Evolutionary conservation across 2,797 vertebrate species (phyloP), one percentile per base, ranked within the genome.

Genomic region (Propithecus perrieri): DNA sequence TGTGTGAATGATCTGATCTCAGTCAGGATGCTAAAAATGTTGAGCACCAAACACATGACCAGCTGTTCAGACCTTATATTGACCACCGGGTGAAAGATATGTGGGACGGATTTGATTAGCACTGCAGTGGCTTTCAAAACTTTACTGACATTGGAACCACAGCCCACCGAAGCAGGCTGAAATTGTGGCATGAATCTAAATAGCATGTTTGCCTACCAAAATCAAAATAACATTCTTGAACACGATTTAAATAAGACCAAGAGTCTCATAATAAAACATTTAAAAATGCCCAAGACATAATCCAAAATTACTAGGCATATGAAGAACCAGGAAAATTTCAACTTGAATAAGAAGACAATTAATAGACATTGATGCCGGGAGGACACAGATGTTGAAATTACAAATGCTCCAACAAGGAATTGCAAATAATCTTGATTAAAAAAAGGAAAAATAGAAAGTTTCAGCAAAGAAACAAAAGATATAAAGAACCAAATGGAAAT

Each of bases 391-490:
- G 13, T 22, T 96, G 28, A 46, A 79, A 95, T 79, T 22, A 65
- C 35, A 91, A 85, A 95, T 63, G 63, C 28, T 85, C 53, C 55
- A 92, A 91, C 43, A 91, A 88, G 22, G n/a, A 85, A 83, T 22
- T n/a, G 14, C 13, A 14, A 89, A 88, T 2, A 72, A 22, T 72
- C 38, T 67, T 67, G 41, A 22, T 11, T 59, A 12, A n/a, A 83
- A 71, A 67, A 78, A 20, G 15, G 24, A 76, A 89, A 88, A 55
- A 75, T 4, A 41, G 22, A 79, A 79, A 57, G n/a, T 50, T 24
- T 85, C 35, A 90, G 67, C 38, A 81, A 91, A 88, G 28, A 88
- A 95, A 81, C 0, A 61, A 5, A 91, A 80, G n/a, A 71, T 43
- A 69, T 28, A 80, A 61, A 78, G 35, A 81, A 80, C 17, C 43